A percentile compares a stretch with the other conserved stretches of the same genome.
Evolutionary conservation across 2,113 vertebrate species (phyloP).

Genomic region (Todiramphus chloris): DNA sequence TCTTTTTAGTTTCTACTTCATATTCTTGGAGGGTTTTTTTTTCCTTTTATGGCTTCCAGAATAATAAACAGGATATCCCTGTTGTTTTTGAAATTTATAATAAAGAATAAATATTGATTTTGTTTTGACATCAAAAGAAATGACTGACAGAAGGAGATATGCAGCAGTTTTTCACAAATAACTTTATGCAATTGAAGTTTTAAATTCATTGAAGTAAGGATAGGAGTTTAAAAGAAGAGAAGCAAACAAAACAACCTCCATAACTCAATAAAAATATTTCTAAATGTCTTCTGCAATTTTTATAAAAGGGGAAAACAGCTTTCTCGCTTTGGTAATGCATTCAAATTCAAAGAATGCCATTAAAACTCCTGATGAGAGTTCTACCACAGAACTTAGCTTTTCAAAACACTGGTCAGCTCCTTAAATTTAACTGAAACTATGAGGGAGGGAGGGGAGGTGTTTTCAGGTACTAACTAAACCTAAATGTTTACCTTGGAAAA

Average conservation of each 20-base stretch:
- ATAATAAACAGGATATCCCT: not conserved
- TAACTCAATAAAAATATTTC: not conserved
- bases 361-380: not conserved
- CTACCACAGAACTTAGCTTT: conserved; percentile 19
- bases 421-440: not conserved
- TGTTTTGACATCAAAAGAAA: conserved; percentile 27
- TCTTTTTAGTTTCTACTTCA: not conserved
- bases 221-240: conserved; percentile 25
- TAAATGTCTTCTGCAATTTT: no score
- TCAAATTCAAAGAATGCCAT: no score
- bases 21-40: conserved; percentile 11
- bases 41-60: conserved; percentile 3
- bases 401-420: not conserved
- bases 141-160: conserved; percentile 9
- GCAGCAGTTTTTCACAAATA: conserved; percentile 6
- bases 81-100: conserved; percentile 13
- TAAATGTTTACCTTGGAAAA: not conserved
- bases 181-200: not conserved
- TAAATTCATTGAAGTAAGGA: not conserved
- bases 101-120: conserved; percentile 26
- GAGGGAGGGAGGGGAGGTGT: not conserved
- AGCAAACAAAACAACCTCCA: not conserved
- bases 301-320: no score
- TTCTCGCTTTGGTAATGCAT: no score
- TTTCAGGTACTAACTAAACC: conserved; percentile 5